phyloP scores from a whole-genome alignment of 2,888 invertebrate species.

The Hetaerina titia region DNA sequence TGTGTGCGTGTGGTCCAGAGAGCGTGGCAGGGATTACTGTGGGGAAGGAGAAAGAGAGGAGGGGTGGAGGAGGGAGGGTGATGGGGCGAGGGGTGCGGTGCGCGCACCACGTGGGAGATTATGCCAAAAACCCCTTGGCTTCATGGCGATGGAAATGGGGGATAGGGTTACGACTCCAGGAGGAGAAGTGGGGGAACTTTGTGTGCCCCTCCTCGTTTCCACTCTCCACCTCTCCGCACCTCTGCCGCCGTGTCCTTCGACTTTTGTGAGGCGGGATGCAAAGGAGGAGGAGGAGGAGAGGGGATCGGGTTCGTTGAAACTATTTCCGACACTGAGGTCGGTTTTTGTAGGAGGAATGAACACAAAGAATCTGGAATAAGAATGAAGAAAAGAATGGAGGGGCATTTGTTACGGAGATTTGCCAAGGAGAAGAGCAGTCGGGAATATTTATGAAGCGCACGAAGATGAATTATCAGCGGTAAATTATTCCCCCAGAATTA shows the following conservation, averaged over 20 bases:
- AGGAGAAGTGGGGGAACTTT: neutral
- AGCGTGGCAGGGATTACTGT: neutral
- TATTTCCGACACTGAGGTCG: neutral
- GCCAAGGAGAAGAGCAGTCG: neutral
- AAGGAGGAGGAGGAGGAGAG: neutral
- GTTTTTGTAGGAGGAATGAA: neutral
- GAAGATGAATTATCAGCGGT: neutral
- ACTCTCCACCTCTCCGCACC: neutral
- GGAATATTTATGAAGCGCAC: neutral
- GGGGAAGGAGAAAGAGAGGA: neutral
- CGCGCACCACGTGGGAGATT: conserved; percentile 45
- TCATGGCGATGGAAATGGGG: neutral
- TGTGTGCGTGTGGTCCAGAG: neutral
- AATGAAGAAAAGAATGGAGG: neutral
- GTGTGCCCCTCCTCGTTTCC: neutral
- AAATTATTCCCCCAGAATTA: neutral
- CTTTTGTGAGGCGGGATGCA: neutral
- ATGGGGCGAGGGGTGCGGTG: neutral
- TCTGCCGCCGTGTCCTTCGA: neutral
- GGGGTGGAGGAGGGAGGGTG: neutral
- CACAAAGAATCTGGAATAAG: neutral
- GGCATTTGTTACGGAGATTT: neutral
- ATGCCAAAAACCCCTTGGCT: neutral
- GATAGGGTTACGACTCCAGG: neutral
- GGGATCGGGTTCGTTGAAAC: neutral